A percentile compares a stretch with the other conserved stretches of the same genome.
Evolutionary conservation across 2,888 invertebrate genomes (phyloP).

Genomic region (Mylabris sibirica): DNA sequence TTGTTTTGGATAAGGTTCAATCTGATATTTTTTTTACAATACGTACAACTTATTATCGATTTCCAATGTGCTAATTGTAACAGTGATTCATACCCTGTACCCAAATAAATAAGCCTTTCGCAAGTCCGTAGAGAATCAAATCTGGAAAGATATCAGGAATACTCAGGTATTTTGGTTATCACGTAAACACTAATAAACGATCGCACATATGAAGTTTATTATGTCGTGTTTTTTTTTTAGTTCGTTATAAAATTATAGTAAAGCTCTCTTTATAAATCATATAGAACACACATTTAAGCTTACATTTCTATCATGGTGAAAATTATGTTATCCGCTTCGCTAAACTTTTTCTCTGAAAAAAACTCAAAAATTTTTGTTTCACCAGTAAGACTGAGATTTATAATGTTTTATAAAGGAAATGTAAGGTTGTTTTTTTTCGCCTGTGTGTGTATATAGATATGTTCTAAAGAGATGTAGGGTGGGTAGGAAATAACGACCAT

Average conservation of each 20-base stretch:
- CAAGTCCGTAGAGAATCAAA: conserved; percentile 22
- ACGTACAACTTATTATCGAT: too few relatives aligned
- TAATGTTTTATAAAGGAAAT: conserved; percentile 33
- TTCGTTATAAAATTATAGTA: conserved; percentile 27
- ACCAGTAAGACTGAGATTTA: conserved; percentile 35
- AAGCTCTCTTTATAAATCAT: conserved; percentile 39
- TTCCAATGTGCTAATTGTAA: too few relatives aligned
- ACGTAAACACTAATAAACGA: conserved; percentile 34
- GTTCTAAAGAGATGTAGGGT: neutral
- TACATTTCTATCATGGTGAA: conserved; percentile 40
- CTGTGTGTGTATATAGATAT: neutral
- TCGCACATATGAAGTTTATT: conserved; percentile 29
- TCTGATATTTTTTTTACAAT: too few relatives aligned
- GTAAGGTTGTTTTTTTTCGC: conserved; percentile 23
- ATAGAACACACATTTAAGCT: conserved; percentile 40
- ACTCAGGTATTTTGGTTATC: conserved; percentile 33
- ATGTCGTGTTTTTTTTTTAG: conserved; percentile 31
- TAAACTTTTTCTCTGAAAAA: conserved; percentile 29
- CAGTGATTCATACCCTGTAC: too few relatives aligned
- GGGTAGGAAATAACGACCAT: neutral
- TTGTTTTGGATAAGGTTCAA: neutral
- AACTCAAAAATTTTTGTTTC: conserved; percentile 32
- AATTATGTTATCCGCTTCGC: conserved; percentile 38
- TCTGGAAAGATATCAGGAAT: conserved; percentile 16
- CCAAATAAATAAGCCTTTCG: neutral